phyloP scores from a whole-genome alignment of 2,888 invertebrate genomes.

The Tenthredo amoena region DNA sequence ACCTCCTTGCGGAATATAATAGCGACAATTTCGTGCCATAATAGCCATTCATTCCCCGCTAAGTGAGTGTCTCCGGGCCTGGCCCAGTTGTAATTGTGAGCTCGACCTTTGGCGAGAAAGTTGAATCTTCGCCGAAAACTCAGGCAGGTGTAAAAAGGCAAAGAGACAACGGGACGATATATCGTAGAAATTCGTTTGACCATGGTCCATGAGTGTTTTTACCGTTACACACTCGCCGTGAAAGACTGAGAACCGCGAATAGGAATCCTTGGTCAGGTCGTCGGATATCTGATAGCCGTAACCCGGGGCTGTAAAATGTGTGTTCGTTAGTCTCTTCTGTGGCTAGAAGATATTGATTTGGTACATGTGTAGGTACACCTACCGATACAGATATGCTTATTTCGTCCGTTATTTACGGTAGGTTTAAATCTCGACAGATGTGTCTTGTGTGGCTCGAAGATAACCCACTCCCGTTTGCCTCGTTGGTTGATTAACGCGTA shows the following conservation, averaged over 20 bases:
- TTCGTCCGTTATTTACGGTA: slow-evolving; percentile 8
- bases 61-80: background rate
- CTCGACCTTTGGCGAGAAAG: slow-evolving; percentile 14
- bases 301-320: slow-evolving; percentile 9
- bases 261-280: slow-evolving; percentile 30
- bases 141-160: background rate
- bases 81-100: background rate
- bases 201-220: background rate
- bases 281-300: slow-evolving; percentile 39
- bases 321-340: background rate
- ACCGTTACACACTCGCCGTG: background rate
- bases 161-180: background rate
- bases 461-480: slow-evolving; percentile 8
- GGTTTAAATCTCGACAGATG: background rate
- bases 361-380: background rate
- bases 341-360: background rate
- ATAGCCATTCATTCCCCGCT: background rate
- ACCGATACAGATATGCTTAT: background rate
- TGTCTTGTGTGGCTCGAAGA: slow-evolving; percentile 16
- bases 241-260: slow-evolving; percentile 8
- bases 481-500: slow-evolving; percentile 17
- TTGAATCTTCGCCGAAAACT: background rate
- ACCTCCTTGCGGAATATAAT: slow-evolving; percentile 11
- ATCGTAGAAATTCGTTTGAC: slow-evolving; percentile 27
- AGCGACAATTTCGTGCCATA: background rate